Evolutionary conservation across 37 sponge, comb jelly and placozoan genomes (phyloP).

Genomic region (Dysidea cf. avara): DNA sequence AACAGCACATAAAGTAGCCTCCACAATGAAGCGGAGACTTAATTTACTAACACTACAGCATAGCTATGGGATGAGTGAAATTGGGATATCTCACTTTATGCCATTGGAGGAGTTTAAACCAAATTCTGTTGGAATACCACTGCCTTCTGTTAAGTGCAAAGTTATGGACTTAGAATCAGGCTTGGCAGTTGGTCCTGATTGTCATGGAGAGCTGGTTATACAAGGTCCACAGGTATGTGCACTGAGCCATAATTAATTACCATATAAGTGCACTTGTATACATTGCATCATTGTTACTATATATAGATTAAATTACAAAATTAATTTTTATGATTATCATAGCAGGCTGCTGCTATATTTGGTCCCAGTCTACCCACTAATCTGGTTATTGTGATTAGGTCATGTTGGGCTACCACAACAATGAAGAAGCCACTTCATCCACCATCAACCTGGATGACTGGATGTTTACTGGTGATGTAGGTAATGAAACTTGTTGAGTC

Average conservation of each 20-base stretch:
- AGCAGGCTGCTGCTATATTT: no score
- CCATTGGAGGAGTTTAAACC: constrained; percentile 48
- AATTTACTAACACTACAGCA: constrained; percentile 37
- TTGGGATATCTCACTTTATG: constrained; percentile 59
- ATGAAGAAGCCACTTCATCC: constrained; percentile 58
- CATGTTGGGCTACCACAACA: constrained; percentile 88
- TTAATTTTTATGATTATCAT: no score
- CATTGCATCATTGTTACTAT: no score
- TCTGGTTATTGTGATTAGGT: no score
- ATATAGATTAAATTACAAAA: no score
- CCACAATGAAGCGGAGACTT: constrained; percentile 35
- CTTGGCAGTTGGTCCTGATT: constrained; percentile 11
- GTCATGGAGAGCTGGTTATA: constrained; percentile 75
- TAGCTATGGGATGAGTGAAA: constrained; percentile 85
- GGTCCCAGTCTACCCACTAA: no score
- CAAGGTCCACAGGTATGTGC: constrained; percentile 83
- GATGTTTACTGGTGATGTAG: constrained; percentile 86
- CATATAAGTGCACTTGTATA: no score
- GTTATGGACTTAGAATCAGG: constrained; percentile 60
- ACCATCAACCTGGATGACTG: constrained; percentile 74
- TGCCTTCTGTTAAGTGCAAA: constrained; percentile 39
- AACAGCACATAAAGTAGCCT: constrained; percentile 58
- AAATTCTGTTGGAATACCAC: constrained; percentile 54
- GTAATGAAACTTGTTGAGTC: no score
- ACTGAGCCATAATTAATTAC: no score